These are phyloP conservation scores for Narcine bancroftii DNA, from an alignment of 2,113 vertebrate species.

Conservation along the genomic window DNA sequence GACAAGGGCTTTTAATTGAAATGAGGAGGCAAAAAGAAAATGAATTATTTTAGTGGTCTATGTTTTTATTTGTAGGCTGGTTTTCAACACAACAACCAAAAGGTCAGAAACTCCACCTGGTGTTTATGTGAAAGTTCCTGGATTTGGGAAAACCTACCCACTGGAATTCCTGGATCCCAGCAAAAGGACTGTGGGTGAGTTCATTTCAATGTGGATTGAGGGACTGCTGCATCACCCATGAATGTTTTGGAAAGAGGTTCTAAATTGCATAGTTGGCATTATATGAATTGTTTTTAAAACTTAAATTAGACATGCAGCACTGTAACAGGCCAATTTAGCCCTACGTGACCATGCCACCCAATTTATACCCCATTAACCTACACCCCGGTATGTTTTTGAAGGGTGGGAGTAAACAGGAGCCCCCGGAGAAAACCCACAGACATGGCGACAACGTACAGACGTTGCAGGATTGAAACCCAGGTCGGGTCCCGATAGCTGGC, in stretches of 20 bases:
- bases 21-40: background rate
- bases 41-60: background rate
- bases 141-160: constrained; percentile 80
- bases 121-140: constrained; percentile 79
- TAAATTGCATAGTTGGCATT: no score
- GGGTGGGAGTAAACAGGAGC: no score
- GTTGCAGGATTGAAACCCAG: no score
- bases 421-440: no score
- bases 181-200: constrained; percentile 79
- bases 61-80: constrained; percentile 55
- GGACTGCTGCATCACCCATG: background rate
- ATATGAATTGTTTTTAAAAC: no score
- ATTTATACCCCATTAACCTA: no score
- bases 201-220: background rate
- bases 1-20: background rate
- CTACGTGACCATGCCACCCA: no score
- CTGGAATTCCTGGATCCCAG: constrained; percentile 92
- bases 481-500: no score
- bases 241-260: background rate
- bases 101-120: constrained; percentile 70
- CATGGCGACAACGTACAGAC: no score
- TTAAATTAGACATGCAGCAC: no score
- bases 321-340: no score
- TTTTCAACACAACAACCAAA: constrained; percentile 79
- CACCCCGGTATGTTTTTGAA: no score